A percentile compares a stretch with the other conserved stretches of the same genome.
Conservation (phyloP, 2,888 invertebrate species). For the Stegophylla sp. region DNA sequence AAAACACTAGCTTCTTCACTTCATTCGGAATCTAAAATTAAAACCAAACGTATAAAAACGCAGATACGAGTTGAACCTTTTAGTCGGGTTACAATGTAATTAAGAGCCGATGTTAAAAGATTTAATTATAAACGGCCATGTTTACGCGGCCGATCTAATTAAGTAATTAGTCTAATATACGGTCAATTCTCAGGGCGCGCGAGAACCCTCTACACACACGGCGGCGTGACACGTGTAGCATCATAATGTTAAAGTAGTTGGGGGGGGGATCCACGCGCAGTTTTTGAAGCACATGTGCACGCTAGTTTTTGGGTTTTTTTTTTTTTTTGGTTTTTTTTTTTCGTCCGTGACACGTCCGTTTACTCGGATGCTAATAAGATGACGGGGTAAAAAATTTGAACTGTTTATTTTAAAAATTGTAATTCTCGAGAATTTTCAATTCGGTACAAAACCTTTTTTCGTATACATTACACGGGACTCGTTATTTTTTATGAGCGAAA, state of each 20-base stretch:
- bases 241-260: not conserved
- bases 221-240: not conserved
- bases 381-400: not conserved
- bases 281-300: not conserved
- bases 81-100: not conserved
- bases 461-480: too few species aligned
- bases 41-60: not conserved
- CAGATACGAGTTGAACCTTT: not conserved
- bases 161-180: constrained; percentile 18
- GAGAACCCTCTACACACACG: not conserved
- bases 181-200: not conserved
- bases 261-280: not conserved
- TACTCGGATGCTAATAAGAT: too few species aligned
- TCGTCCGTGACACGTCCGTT: not conserved
- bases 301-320: too few species aligned
- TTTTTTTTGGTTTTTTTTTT: too few species aligned
- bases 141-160: constrained; percentile 1
- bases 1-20: too few species aligned
- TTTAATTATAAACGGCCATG: not conserved
- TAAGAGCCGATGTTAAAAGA: not conserved
- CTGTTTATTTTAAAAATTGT: too few species aligned
- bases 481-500: too few species aligned
- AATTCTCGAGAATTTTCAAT: too few species aligned
- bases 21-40: too few species aligned
- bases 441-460: too few species aligned